phyloP scores from a whole-genome alignment of 2,888 invertebrate genomes.

The Mimas tiliae region DNA sequence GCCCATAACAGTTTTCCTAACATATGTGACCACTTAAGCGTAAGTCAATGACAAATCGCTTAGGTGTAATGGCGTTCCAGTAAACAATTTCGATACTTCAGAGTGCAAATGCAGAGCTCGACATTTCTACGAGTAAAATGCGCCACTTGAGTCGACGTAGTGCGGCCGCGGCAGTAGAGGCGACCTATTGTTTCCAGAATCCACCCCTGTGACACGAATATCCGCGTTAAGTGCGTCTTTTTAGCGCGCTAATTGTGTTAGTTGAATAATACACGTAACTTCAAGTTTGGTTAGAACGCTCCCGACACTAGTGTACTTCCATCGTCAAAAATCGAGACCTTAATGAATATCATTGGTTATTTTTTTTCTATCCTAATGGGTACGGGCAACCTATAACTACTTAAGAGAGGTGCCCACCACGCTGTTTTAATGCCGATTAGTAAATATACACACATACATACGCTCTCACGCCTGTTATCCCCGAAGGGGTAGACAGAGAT shows the following conservation, averaged over 20 bases:
- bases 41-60: background rate
- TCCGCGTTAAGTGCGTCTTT: constrained; percentile 31
- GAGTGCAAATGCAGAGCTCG: constrained; percentile 40
- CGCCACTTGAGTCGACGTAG: constrained; percentile 42
- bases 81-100: constrained; percentile 18
- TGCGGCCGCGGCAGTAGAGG: constrained; percentile 26
- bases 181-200: constrained; percentile 41
- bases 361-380: too few species aligned
- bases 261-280: constrained; percentile 7
- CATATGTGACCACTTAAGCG: background rate
- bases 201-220: constrained; percentile 29
- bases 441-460: too few species aligned
- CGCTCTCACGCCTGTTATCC: too few species aligned
- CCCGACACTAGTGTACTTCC: too few species aligned
- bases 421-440: too few species aligned
- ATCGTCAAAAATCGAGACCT: too few species aligned
- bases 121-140: constrained; percentile 46
- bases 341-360: too few species aligned
- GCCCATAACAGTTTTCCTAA: background rate
- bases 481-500: too few species aligned
- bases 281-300: background rate
- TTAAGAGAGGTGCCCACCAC: too few species aligned
- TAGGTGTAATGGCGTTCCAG: background rate
- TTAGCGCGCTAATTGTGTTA: constrained; percentile 29
- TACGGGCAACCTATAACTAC: too few species aligned